These are phyloP conservation scores for Philereme transversata DNA, from an alignment of 2,888 invertebrate species.

Conservation along the genomic window DNA sequence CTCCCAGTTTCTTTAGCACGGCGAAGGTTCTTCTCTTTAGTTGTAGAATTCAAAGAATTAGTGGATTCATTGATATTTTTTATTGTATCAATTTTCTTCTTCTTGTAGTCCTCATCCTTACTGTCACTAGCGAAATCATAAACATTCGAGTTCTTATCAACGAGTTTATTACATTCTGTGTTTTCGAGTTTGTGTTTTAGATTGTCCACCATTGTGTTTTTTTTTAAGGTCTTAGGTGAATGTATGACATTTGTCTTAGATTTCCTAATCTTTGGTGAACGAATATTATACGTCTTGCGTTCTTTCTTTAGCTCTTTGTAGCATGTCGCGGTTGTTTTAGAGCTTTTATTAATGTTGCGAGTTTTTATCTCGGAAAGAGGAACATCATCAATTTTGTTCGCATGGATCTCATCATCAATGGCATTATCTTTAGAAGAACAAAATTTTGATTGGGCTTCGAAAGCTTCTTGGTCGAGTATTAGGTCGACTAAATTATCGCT, in stretches of 20 bases:
- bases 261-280: conserved; percentile 40
- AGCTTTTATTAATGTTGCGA: conserved; percentile 36
- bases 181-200: conserved; percentile 55
- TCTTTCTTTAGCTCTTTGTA: conserved; percentile 68
- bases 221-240: conserved; percentile 58
- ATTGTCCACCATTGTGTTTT: conserved; percentile 61
- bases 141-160: conserved; percentile 48
- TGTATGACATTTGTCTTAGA: conserved; percentile 24
- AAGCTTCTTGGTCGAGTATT: conserved; percentile 60
- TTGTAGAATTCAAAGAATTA: conserved; percentile 44
- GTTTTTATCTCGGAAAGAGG: conserved; percentile 41
- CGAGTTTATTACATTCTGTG: conserved; percentile 49
- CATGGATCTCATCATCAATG: conserved; percentile 32
- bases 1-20: conserved; percentile 42
- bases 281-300: conserved; percentile 45
- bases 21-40: conserved; percentile 27
- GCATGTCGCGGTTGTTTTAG: conserved; percentile 50
- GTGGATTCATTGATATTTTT: conserved; percentile 48
- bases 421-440: conserved; percentile 67
- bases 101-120: conserved; percentile 64
- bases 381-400: conserved; percentile 36
- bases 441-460: conserved; percentile 57
- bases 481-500: conserved; percentile 58
- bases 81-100: conserved; percentile 48
- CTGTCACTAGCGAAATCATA: conserved; percentile 71